Evolutionary conservation across 2,888 invertebrate genomes (phyloP).

Genomic region (Tipula confusa): DNA sequence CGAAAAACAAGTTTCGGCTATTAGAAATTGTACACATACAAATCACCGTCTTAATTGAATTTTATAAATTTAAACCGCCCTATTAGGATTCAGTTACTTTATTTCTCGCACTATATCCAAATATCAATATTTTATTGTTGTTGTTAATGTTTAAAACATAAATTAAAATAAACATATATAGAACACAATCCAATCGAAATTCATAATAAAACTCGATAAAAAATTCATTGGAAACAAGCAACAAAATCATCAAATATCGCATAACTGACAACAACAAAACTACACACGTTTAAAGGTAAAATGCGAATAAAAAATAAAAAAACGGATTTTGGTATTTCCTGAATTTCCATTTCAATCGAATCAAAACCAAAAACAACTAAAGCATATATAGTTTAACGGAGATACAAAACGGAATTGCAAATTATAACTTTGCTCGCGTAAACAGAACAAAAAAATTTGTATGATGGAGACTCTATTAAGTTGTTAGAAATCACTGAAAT

Average conservation of each 20-base stretch:
- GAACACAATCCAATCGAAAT: too few relatives aligned
- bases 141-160: too few relatives aligned
- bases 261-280: background rate
- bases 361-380: background rate
- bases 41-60: too few relatives aligned
- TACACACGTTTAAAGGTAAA: background rate
- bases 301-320: background rate
- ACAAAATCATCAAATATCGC: background rate
- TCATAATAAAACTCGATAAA: background rate
- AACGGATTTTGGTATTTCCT: constrained; percentile 3
- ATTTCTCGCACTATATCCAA: too few relatives aligned
- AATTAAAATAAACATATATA: too few relatives aligned
- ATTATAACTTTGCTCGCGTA: background rate
- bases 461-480: background rate
- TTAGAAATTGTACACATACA: too few relatives aligned
- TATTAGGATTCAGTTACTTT: too few relatives aligned
- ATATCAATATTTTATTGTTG: too few relatives aligned
- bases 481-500: background rate
- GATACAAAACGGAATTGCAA: background rate
- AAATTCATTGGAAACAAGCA: background rate
- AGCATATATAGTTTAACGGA: background rate
- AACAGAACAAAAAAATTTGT: too few relatives aligned
- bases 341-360: background rate
- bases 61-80: too few relatives aligned
- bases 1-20: too few relatives aligned